Evolutionary conservation across 2,113 vertebrate genomes (phyloP), one percentile per base, ranked within the genome.

Genomic region (Deroptyus accipitrinus): DNA sequence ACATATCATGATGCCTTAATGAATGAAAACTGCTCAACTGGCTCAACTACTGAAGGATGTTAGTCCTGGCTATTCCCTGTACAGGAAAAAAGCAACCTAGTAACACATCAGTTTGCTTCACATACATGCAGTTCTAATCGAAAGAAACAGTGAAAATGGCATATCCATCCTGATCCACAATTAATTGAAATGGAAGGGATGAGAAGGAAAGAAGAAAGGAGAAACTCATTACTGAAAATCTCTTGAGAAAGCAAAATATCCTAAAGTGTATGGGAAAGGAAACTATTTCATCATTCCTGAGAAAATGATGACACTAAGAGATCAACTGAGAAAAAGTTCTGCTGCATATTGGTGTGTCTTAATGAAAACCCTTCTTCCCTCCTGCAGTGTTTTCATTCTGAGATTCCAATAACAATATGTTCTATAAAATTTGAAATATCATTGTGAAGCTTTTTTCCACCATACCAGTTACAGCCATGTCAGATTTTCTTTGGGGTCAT

Each of bases 361-460:
- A 80, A 88, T 88, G 77, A 91, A 91, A 95, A 78, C 3, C 25
- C n/a, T 57, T 82, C 37, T 69, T 63, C 75, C 48, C 10, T 88
- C 52, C 62, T 63, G 55, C 87, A 94, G 48, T 0, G 0, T 67
- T 87, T 94, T 73, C 67, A 74, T 86, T 80, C 51, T 51, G 80
- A 88, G 68, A 78, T 94, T 95, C 81, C 69, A 81, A 24, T 90
- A 76, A 86, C 0, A 4, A 18, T 52, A 80, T 17, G 3, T 79
- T 86, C 49, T 90, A 31, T 94, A 89, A 96, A 42, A 10, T 73
- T 82, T 88, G 84, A 90, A 95, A 96, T 39, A 75, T 19, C 31
- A 54, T 42, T 72, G 25, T 39, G 44, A 80, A 74, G 9, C 9
- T 74, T 87, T 83, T 92, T 88, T 49, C 48, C 74, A 69, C 54